Evolutionary conservation across 2,888 invertebrate species (phyloP), one percentile per base, ranked within the genome.

Genomic region (Chymomyza caudatula): DNA sequence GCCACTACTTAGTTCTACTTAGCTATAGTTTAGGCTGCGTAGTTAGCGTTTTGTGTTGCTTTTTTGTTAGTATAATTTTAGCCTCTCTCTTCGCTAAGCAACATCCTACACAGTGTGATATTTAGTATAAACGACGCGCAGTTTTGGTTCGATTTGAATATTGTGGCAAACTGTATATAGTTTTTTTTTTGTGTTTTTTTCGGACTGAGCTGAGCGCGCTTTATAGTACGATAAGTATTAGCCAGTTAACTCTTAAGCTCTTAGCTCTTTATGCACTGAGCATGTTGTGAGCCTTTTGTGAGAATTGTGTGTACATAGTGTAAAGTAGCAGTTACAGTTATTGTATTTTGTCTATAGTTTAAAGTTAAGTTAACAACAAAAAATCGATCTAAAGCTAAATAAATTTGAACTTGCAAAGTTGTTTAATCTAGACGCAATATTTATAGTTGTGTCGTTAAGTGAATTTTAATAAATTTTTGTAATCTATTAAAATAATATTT

Each of bases 31-130:
- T 19, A 47, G 47, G 15, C 47, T 47, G 47, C 47, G 19, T 17
- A 47, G 47, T 47, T 19, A 47, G 47, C 47, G 47, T 47, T 13
- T 47, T 47, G 17, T 76, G 76, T 74, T 70, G 76, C 74, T 69
- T 63, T 69, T 69, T 57, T 69, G 69, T 65, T 76, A 84, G 73
- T 73, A 56, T 78, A 78, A 84, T 71, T 78, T 69, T 51, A 13
- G 17, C 20, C 20, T 51, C 13, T 51, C 17, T 71, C 67, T 73
- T 74, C 80, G 84, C 76, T 85, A 78, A 78, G 77, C 71, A 80
- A 80, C 80, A 89, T 89, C 89, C 89, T 89, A 89, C 87, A 80
- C 87, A 88, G 89, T 89, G 89, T 89, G 89, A 89, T 89, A 89
- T 89, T 89, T 89, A 88, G 87, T 81, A 69, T 87, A 84, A 85